Evolutionary conservation across 1,140 invertebrate genomes (phyloP), one percentile per base, ranked within the genome.

Genomic region (Drusus annulatus): DNA sequence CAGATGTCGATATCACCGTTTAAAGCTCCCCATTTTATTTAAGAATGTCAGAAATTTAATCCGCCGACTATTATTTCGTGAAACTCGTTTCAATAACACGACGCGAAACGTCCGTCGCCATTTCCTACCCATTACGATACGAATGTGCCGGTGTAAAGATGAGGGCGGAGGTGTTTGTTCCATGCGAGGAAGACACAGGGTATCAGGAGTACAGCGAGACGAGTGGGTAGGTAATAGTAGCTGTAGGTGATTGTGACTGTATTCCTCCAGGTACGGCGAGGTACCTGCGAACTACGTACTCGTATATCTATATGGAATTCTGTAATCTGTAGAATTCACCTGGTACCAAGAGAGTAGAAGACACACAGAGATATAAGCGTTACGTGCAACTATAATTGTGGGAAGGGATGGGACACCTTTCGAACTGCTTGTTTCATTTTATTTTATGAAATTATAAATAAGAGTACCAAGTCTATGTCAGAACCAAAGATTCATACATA

Each of bases 321-420:
- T 81, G 82, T 83, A 83, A 83, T 83, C 82, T 81, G 79, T 74
- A 83, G 77, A 83, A 80, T 80, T 83, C 82, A 83, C 82, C 82
- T 83, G 82, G 82, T 81, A 81, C 82, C 82, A 76, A 23, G 76
- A 79, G 75, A 78, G 62, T 82, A 79, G 69, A 74, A 82, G 71
- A 80, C 76, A 79, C 71, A 76, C 58, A 69, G 69, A 83, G 56
- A 79, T 75, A 62, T 78, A 79, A 79, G 68, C 36, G 63, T 63
- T 80, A 83, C 76, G 76, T 81, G 76, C 79, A 78, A 79, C 76
- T 83, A 80, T 83, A 83, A 83, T 83, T 83, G 82, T 77, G 45
- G 21, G 58, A 62, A 80, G 81, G 81, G 81, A 62, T 78, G 78
- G 17, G 45, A 15, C 51, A 77, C 58, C 62, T 60, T 60, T 60